Evolutionary conservation across 2,888 invertebrate genomes (phyloP).

Genomic region (Rosalia funebris): DNA sequence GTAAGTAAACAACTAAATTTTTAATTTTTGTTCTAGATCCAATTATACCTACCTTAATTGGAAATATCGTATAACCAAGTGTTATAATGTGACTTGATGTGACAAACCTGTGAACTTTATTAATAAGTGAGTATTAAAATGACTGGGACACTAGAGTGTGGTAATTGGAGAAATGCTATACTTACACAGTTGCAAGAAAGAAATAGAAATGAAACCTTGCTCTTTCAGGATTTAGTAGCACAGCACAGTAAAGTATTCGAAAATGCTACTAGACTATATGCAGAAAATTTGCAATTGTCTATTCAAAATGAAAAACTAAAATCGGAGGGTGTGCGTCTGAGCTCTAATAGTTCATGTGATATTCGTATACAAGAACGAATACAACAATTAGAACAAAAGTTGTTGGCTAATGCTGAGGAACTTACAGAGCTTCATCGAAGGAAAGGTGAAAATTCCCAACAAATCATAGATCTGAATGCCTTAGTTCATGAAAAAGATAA

Average conservation of each 20-base stretch:
- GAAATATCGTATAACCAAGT: slow-evolving; percentile 24
- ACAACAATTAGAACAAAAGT: slow-evolving; percentile 84
- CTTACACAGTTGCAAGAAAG: slow-evolving; percentile 76
- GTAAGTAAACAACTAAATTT: slow-evolving; percentile 15
- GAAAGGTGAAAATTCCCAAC: slow-evolving; percentile 92
- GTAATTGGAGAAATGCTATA: slow-evolving; percentile 77
- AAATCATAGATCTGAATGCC: slow-evolving; percentile 89
- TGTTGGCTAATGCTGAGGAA: slow-evolving; percentile 90
- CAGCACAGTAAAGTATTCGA: slow-evolving; percentile 90
- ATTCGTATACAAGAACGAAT: slow-evolving; percentile 65
- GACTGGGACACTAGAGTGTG: slow-evolving; percentile 26
- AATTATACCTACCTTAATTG: slow-evolving; percentile 33
- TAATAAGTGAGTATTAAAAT: slow-evolving; percentile 25
- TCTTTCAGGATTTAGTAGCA: slow-evolving; percentile 82
- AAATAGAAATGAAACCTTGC: slow-evolving; percentile 78
- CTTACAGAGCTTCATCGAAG: slow-evolving; percentile 88
- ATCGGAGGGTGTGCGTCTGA: slow-evolving; percentile 64
- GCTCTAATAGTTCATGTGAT: slow-evolving; percentile 58
- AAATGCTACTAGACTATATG: slow-evolving; percentile 79
- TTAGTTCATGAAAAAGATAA: slow-evolving; percentile 87
- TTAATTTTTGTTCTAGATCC: slow-evolving; percentile 41
- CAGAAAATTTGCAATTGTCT: slow-evolving; percentile 86
- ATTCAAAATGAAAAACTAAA: slow-evolving; percentile 86
- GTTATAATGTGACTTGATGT: slow-evolving; percentile 28
- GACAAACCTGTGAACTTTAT: slow-evolving; percentile 19